These are phyloP conservation scores for Anolis carolinensis DNA, from an alignment of 2,113 vertebrate genomes.

Conservation along the genomic window DNA sequence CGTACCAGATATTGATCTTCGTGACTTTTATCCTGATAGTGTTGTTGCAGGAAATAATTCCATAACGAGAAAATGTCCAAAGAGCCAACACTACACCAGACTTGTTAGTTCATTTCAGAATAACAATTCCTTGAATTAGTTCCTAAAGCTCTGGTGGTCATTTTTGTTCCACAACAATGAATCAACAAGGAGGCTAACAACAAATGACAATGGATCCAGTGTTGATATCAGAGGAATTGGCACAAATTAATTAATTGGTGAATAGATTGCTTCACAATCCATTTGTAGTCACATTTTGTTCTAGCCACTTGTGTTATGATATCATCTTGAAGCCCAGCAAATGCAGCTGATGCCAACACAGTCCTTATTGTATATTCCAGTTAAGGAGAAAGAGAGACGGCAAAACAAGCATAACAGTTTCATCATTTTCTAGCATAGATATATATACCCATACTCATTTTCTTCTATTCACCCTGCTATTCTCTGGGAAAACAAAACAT, in stretches of 20 bases:
- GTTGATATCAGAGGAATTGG: constrained; percentile 29
- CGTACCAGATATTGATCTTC: not conserved
- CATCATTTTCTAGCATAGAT: not conserved
- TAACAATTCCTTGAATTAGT: constrained; percentile 23
- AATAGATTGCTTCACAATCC: constrained; percentile 61
- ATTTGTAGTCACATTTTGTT: constrained; percentile 50
- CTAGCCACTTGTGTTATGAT: constrained; percentile 70
- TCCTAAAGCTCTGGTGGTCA: constrained; percentile 29
- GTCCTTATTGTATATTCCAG: constrained; percentile 65
- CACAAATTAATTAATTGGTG: constrained; percentile 50
- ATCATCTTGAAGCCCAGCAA: constrained; percentile 71
- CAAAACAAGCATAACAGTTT: not conserved
- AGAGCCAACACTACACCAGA: not conserved
- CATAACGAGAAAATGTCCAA: not conserved
- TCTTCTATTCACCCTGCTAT: not conserved
- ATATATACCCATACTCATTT: not conserved
- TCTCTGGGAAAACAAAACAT: too few species aligned
- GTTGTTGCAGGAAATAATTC: constrained; percentile 8
- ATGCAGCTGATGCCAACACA: constrained; percentile 72
- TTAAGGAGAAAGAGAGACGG: not conserved
- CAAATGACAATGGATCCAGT: constrained; percentile 63
- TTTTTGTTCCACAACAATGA: constrained; percentile 48
- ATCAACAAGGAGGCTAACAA: constrained; percentile 31
- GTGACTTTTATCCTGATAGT: not conserved
- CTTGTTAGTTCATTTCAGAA: constrained; percentile 28